phyloP scores from a whole-genome alignment of 2,113 vertebrate species.

The Rhinichthys klamathensis region DNA sequence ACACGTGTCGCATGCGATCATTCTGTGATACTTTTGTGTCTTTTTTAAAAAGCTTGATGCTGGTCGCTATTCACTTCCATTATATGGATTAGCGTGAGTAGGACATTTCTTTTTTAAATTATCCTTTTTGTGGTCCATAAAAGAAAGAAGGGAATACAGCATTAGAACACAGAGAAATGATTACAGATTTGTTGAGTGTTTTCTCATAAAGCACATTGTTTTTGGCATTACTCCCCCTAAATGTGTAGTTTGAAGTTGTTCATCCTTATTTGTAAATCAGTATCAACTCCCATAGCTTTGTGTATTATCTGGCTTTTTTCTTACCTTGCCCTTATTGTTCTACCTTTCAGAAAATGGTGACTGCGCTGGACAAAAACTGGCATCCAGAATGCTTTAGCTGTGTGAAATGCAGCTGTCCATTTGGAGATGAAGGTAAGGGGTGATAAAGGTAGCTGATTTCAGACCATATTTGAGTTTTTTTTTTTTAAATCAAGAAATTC shows the following conservation, averaged over 20 bases:
- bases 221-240: too few species aligned
- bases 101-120: too few species aligned
- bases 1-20: too few species aligned
- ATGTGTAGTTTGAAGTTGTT: not conserved
- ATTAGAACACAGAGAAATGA: too few species aligned
- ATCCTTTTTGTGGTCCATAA: too few species aligned
- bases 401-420: conserved; percentile 84
- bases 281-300: not conserved
- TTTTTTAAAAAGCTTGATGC: too few species aligned
- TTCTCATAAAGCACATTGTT: too few species aligned
- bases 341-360: conserved; percentile 88
- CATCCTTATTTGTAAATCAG: not conserved
- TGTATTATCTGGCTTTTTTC: not conserved
- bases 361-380: conserved; percentile 90
- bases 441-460: conserved; percentile 29
- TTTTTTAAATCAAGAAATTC: not conserved
- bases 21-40: too few species aligned
- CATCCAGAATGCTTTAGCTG: conserved; percentile 94
- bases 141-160: too few species aligned
- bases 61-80: too few species aligned
- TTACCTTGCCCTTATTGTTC: not conserved
- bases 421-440: conserved; percentile 86
- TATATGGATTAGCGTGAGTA: too few species aligned
- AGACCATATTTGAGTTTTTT: not conserved
- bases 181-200: too few species aligned